These are phyloP conservation scores for Tiaroga cobitis DNA, from an alignment of 2,797 vertebrate genomes.

Conservation along the genomic window DNA sequence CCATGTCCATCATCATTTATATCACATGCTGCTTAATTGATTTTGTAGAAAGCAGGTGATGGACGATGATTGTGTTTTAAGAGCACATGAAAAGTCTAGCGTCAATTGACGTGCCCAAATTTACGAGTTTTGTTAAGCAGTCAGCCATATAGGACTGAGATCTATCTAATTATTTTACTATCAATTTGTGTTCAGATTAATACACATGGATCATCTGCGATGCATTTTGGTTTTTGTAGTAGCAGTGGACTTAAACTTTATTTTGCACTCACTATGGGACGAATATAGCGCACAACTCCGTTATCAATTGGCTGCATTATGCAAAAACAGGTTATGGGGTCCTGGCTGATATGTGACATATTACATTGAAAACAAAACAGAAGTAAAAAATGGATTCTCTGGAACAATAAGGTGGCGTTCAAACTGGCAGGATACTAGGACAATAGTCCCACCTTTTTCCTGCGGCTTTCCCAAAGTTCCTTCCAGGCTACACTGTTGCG, in stretches of 20 bases:
- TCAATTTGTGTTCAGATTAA: background rate
- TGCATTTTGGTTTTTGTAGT: slow-evolving; percentile 10
- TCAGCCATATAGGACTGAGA: background rate
- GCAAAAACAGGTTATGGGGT: slow-evolving; percentile 79
- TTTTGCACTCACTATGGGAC: background rate
- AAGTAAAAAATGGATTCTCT: slow-evolving; percentile 50
- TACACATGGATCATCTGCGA: background rate
- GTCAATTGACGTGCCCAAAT: slow-evolving; percentile 18
- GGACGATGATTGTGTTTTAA: slow-evolving; percentile 45
- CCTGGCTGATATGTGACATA: slow-evolving; percentile 66
- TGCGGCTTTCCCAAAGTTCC: slow-evolving; percentile 92
- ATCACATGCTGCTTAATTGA: slow-evolving; percentile 60
- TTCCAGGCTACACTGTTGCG: slow-evolving; percentile 84
- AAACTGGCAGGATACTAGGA: slow-evolving; percentile 89
- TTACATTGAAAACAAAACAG: slow-evolving; percentile 64
- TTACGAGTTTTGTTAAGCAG: slow-evolving; percentile 38
- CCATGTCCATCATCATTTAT: slow-evolving; percentile 58
- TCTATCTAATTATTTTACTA: background rate
- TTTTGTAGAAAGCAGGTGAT: slow-evolving; percentile 54
- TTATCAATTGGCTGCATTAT: slow-evolving; percentile 52
- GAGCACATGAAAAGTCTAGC: slow-evolving; percentile 27
- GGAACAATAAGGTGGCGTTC: slow-evolving; percentile 81
- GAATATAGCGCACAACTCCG: slow-evolving; percentile 7
- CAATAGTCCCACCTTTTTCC: slow-evolving; percentile 99
- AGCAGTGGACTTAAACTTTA: background rate